These are phyloP conservation scores for Fistularia tabacaria DNA, from an alignment of 2,797 vertebrate species.

Conservation along the genomic window DNA sequence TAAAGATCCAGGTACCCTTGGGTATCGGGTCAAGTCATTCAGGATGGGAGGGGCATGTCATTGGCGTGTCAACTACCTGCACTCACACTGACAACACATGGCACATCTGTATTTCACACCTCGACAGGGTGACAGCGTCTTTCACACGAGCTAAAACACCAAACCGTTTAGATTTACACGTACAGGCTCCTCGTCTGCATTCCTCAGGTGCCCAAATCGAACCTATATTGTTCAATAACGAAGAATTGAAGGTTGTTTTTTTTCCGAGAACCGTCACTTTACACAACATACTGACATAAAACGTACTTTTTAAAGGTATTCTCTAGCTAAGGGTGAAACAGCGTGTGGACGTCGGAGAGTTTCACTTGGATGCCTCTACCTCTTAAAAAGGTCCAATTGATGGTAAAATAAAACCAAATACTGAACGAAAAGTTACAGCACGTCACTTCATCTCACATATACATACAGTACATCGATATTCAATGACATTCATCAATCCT, in stretches of 20 bases:
- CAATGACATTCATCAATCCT: slow-evolving; percentile 56
- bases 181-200: not conserved
- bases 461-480: slow-evolving; percentile 28
- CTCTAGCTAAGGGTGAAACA: slow-evolving; percentile 3
- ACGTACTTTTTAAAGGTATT: too few species aligned
- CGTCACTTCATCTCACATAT: slow-evolving; percentile 48
- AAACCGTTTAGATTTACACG: slow-evolving; percentile 38
- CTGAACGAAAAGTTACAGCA: slow-evolving; percentile 28
- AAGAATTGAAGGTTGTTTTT: not conserved
- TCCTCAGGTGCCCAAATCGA: too few species aligned
- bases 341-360: slow-evolving; percentile 12
- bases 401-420: slow-evolving; percentile 23
- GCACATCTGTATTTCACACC: slow-evolving; percentile 23
- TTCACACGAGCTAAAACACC: slow-evolving; percentile 33
- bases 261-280: slow-evolving; percentile 1
- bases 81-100: slow-evolving; percentile 33
- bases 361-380: not conserved
- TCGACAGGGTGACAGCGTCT: slow-evolving; percentile 19
- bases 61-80: slow-evolving; percentile 34
- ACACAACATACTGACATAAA: too few species aligned
- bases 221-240: too few species aligned
- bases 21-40: slow-evolving; percentile 48
- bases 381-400: slow-evolving; percentile 4
- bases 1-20: slow-evolving; percentile 21
- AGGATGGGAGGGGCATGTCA: slow-evolving; percentile 23